phyloP scores from a whole-genome alignment of 1,140 invertebrate species.

The Chironomus tepperi region DNA sequence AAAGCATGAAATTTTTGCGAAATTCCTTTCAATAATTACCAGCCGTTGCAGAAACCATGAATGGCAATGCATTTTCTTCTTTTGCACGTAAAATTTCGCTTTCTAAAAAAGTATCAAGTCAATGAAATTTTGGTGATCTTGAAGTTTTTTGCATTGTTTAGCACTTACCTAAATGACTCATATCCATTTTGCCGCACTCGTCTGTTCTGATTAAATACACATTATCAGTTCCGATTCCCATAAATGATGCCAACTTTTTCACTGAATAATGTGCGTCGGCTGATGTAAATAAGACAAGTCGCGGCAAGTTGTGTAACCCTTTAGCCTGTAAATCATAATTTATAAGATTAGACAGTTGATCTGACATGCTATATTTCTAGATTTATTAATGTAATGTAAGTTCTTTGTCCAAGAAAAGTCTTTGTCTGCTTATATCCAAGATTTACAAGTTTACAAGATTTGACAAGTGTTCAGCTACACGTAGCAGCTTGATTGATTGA shows the following conservation, averaged over 20 bases:
- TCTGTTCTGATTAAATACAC: slow-evolving; percentile 66
- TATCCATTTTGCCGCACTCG: slow-evolving; percentile 65
- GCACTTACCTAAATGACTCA: slow-evolving; percentile 48
- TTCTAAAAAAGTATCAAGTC: slow-evolving; percentile 36
- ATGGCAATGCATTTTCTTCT: slow-evolving; percentile 58
- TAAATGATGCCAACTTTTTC: slow-evolving; percentile 69
- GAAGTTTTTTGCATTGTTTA: background rate
- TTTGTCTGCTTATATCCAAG: too few relatives aligned
- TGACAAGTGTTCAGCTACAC: too few relatives aligned
- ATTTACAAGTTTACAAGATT: too few relatives aligned
- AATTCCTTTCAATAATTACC: slow-evolving; percentile 41
- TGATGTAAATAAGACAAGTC: slow-evolving; percentile 71
- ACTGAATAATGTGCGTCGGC: slow-evolving; percentile 93
- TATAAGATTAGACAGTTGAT: too few relatives aligned
- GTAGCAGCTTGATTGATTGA: too few relatives aligned
- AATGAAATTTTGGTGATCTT: background rate
- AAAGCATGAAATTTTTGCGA: too few relatives aligned
- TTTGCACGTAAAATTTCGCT: slow-evolving; percentile 56
- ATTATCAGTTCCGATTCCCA: slow-evolving; percentile 71
- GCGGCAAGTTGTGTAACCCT: slow-evolving; percentile 56
- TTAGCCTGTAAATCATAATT: slow-evolving; percentile 44
- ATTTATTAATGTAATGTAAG: too few relatives aligned
- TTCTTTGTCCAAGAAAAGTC: too few relatives aligned
- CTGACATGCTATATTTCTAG: too few relatives aligned
- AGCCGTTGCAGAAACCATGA: slow-evolving; percentile 85